Conservation (phyloP, 2,797 vertebrate genomes). For the Lepilemur ruficaudatus region DNA sequence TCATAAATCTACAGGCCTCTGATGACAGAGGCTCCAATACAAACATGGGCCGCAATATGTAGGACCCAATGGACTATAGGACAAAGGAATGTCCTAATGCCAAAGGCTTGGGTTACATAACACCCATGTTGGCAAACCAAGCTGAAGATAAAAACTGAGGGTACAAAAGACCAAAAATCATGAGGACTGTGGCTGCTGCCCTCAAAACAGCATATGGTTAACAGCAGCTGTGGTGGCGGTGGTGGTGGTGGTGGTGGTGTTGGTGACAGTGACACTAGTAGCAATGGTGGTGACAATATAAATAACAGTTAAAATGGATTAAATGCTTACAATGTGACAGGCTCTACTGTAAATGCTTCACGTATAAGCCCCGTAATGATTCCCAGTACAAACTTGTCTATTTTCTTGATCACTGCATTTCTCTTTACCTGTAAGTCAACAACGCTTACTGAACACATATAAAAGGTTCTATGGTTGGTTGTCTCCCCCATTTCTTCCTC, state of each 20-base stretch:
- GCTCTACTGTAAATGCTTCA: neutral
- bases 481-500: neutral
- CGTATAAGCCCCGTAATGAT: neutral
- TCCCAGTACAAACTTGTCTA: neutral
- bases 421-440: neutral
- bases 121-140: neutral
- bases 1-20: neutral
- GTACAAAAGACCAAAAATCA: neutral
- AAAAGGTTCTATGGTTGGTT: neutral
- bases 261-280: neutral
- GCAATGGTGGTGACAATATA: neutral
- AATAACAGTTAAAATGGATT: neutral
- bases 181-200: fast-evolving
- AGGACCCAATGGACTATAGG: neutral
- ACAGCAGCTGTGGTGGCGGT: neutral
- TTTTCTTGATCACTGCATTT: neutral
- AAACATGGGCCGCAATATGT: neutral
- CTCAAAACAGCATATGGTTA: neutral
- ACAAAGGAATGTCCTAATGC: neutral
- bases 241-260: neutral
- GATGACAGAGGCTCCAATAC: neutral
- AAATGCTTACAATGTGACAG: neutral
- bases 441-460: neutral
- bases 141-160: neutral
- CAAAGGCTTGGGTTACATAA: neutral